Evolutionary conservation across 2,113 vertebrate species (phyloP).

Genomic region (Vidua chalybeata): DNA sequence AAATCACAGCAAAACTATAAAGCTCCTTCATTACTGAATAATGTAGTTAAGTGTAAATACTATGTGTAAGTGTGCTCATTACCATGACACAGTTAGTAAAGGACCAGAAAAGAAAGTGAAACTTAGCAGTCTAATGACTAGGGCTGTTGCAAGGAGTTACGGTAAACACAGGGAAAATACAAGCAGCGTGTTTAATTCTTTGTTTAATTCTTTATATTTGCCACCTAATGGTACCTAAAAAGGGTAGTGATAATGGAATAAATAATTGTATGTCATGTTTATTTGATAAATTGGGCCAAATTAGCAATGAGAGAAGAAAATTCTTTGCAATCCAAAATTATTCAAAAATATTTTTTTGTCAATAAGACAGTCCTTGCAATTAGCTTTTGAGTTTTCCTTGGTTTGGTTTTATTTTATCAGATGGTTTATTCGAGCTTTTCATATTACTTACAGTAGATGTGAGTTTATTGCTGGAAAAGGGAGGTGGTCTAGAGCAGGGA

Average conservation of each 20-base stretch:
- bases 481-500: neutral
- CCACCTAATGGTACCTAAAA: neutral
- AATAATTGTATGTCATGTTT: neutral
- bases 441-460: neutral
- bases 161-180: neutral
- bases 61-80: neutral
- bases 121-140: neutral
- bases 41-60: neutral
- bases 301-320: neutral
- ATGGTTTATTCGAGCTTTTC: neutral
- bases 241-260: neutral
- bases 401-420: neutral
- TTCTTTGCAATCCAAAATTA: neutral
- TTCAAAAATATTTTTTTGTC: neutral
- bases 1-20: neutral
- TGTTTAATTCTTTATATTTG: neutral
- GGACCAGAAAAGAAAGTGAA: conserved; percentile 1
- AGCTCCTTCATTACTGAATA: neutral
- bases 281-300: neutral
- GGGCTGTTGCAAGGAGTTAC: neutral
- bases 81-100: neutral
- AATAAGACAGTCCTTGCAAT: neutral
- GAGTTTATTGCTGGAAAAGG: neutral
- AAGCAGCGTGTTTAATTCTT: neutral
- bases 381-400: neutral